Base-by-base conservation (phyloP, 2,797 vertebrate species). In the Hippopotamyrus pictus region DNA sequence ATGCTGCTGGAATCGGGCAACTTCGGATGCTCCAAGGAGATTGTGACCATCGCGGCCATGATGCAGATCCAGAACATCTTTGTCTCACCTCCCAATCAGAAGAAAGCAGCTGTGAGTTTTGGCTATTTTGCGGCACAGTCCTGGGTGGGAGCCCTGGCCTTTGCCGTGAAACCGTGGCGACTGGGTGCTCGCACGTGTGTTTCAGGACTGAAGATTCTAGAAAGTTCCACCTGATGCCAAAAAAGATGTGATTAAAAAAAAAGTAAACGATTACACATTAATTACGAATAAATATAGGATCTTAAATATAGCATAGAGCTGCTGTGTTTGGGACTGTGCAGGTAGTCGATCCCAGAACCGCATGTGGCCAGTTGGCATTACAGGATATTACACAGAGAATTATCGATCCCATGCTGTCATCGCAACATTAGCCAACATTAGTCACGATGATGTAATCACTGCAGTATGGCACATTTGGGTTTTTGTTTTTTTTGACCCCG, bases 21-120 rank as follows among this genome's bases (percentile, higher is more conserved):
- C 93, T 99, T 98, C 86, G 97, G 98, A 93, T 99, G 98, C 94
- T 99, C 98, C 90, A 97, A 98, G 92, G 99, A 99, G 94, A 97
- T 99, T 44, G 94, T 99, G 90, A 98, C 97, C 93, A 99, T 99
- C 84, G 98, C 98, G 3, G 97, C 99, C 84, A 99, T 99, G 98
- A 99, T 99, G 98, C 98, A 99, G 94, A 99, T 99, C 93, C 98
- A 99, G 93, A 99, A 99, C 92, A 94, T 99, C 89, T 99, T 99
- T 91, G 89, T 96, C 17, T 93, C 97, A 62, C 98, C 98, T 17
- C 94, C 97, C 90, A 98, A 97, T 95, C 98, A 99, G 93, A 99
- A 98, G 95, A 95, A 95, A 90, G 96, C 95, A 89, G 97, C 98
- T 7, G 99, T 99, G 93, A 96, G 98, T 97, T 87, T 53, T 91